A percentile compares a stretch with the other conserved stretches of the same genome.
These are phyloP conservation scores for Athalia rosae DNA, from an alignment of 2,888 invertebrate species.

Conservation along the genomic window DNA sequence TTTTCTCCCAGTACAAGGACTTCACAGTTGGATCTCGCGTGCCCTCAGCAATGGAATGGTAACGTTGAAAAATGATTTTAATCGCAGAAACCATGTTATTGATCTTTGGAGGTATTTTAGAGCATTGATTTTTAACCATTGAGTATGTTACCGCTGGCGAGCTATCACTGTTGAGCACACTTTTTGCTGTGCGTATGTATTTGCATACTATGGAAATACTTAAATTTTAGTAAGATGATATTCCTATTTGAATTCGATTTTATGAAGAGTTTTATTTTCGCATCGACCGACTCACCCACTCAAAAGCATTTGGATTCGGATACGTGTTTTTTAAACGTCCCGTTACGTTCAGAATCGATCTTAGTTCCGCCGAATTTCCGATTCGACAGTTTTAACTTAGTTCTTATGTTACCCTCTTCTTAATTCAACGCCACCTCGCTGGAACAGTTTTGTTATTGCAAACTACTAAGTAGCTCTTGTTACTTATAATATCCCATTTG, in stretches of 20 bases:
- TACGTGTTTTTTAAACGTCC: not conserved
- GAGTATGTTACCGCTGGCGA: conserved; percentile 16
- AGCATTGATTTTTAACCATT: conserved; percentile 20
- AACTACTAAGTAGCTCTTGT: conserved; percentile 15
- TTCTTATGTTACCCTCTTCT: not conserved
- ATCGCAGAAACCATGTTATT: not conserved
- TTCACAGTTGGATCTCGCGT: conserved; percentile 90
- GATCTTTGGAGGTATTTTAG: not conserved
- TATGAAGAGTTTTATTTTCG: not conserved
- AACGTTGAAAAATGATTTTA: conserved; percentile 55
- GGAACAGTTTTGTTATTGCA: conserved; percentile 19
- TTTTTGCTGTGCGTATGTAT: not conserved
- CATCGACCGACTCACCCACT: too few relatives aligned
- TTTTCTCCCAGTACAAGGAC: conserved; percentile 95
- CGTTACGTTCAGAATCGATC: not conserved
- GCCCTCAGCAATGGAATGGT: conserved; percentile 81
- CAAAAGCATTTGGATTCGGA: not conserved
- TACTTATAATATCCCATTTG: conserved; percentile 22
- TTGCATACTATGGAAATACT: conserved; percentile 7
- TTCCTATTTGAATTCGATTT: conserved; percentile 28
- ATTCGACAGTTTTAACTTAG: not conserved
- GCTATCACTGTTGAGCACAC: not conserved
- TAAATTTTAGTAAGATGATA: conserved; percentile 38
- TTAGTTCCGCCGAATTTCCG: not conserved
- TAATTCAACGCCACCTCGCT: not conserved